Conservation (phyloP, 2,888 invertebrate species). For the Netelia melanura region DNA sequence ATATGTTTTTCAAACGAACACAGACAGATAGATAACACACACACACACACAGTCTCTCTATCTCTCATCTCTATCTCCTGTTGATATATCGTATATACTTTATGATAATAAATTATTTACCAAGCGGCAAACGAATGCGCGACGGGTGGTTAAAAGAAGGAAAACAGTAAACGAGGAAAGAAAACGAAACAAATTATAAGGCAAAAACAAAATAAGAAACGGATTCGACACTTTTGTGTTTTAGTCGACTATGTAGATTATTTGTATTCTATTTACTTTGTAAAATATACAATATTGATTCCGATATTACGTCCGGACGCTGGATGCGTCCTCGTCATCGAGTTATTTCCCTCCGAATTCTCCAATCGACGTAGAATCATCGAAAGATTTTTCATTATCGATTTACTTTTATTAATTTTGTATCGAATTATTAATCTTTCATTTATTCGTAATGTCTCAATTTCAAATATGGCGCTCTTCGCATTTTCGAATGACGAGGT, state of each 20-base stretch:
- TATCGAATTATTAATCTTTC: background rate
- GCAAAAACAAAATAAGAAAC: slow-evolving; percentile 56
- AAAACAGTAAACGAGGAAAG: slow-evolving; percentile 13
- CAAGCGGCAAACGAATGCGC: slow-evolving; percentile 70
- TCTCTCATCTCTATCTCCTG: slow-evolving; percentile 78
- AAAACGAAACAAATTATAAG: slow-evolving; percentile 45
- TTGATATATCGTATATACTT: slow-evolving; percentile 83
- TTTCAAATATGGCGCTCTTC: background rate
- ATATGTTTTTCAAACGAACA: no score
- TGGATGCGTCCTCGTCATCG: background rate
- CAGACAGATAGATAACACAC: slow-evolving; percentile 26
- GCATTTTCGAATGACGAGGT: no score
- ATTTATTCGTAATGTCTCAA: background rate
- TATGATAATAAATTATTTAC: slow-evolving; percentile 80
- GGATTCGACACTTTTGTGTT: slow-evolving; percentile 82
- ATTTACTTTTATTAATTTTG: background rate
- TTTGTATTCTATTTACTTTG: slow-evolving; percentile 84
- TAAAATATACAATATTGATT: slow-evolving; percentile 84
- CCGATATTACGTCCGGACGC: slow-evolving; percentile 39
- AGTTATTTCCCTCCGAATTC: background rate
- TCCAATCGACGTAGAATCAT: background rate
- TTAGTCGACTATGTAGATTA: slow-evolving; percentile 83
- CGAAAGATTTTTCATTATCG: background rate
- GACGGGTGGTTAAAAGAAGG: slow-evolving; percentile 68
- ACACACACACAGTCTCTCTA: slow-evolving; percentile 57